Percentiles rank a stretch among this genome's conserved stretches.
These are phyloP conservation scores for Megalops cyprinoides DNA, from an alignment of 2,797 vertebrate genomes.

Conservation along the genomic window DNA sequence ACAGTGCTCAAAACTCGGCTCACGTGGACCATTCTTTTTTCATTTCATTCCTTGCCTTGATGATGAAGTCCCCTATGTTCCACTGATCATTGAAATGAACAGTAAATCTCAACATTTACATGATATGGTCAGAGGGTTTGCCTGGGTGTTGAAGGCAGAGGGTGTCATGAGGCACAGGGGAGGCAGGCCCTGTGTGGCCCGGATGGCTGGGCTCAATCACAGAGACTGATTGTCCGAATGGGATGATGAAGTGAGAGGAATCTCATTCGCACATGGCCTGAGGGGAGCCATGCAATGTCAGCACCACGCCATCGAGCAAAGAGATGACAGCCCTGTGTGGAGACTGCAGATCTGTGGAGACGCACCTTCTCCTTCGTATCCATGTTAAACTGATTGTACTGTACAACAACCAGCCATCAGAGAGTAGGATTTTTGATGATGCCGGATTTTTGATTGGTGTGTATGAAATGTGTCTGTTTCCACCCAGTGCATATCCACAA, in stretches of 20 bases:
- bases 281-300: background rate
- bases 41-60: background rate
- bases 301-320: background rate
- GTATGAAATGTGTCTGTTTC: background rate
- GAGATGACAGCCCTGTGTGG: background rate
- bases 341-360: background rate
- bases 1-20: background rate
- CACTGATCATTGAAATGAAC: background rate
- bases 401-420: too few species aligned
- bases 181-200: background rate
- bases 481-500: background rate
- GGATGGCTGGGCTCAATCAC: background rate
- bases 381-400: background rate
- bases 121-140: background rate
- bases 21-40: background rate
- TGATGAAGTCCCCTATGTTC: background rate
- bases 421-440: too few species aligned
- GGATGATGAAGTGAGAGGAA: slow-evolving; percentile 6
- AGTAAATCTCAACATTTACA: background rate
- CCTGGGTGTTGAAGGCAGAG: background rate
- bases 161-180: background rate
- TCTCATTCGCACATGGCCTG: slow-evolving; percentile 9
- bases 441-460: too few species aligned
- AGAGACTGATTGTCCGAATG: background rate
- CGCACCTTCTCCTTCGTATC: background rate